These are phyloP conservation scores for Pachymerium ferrugineum DNA, from an alignment of 2,888 invertebrate genomes.

Conservation along the genomic window DNA sequence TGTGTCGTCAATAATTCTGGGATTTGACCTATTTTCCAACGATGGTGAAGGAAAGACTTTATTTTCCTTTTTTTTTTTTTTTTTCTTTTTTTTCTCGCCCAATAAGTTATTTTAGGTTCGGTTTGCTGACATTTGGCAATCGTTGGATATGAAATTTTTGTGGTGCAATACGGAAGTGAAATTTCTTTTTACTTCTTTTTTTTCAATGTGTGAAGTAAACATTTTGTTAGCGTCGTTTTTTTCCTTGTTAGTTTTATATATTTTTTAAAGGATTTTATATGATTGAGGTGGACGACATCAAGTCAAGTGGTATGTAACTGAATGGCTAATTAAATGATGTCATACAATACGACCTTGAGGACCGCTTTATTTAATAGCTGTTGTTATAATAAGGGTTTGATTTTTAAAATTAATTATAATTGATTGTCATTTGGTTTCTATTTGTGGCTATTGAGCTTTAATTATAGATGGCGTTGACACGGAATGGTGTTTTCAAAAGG, in stretches of 20 bases:
- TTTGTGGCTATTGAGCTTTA: background rate
- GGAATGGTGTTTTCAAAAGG: too few relatives aligned
- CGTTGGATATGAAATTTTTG: background rate
- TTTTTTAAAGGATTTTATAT: background rate
- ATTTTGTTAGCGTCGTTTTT: too few relatives aligned
- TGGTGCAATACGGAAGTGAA: too few relatives aligned
- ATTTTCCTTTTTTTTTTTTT: background rate
- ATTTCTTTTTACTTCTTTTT: too few relatives aligned
- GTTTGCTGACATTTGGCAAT: background rate
- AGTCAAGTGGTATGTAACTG: background rate
- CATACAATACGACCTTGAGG: background rate
- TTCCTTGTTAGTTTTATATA: too few relatives aligned
- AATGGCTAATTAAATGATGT: background rate
- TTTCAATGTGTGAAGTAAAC: too few relatives aligned
- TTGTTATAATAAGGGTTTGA: background rate
- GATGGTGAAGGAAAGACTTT: background rate
- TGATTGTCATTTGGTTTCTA: background rate
- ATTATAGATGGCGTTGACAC: too few relatives aligned
- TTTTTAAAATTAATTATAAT: background rate
- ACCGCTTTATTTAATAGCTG: background rate
- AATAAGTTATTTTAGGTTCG: background rate
- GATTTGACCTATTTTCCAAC: background rate
- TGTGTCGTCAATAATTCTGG: slow-evolving; percentile 19
- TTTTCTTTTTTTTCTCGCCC: background rate
- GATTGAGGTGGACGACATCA: background rate